A percentile compares a stretch with the other conserved stretches of the same genome.
These are phyloP conservation scores for Mesitornis unicolor DNA, from an alignment of 2,113 vertebrate genomes.

Conservation along the genomic window DNA sequence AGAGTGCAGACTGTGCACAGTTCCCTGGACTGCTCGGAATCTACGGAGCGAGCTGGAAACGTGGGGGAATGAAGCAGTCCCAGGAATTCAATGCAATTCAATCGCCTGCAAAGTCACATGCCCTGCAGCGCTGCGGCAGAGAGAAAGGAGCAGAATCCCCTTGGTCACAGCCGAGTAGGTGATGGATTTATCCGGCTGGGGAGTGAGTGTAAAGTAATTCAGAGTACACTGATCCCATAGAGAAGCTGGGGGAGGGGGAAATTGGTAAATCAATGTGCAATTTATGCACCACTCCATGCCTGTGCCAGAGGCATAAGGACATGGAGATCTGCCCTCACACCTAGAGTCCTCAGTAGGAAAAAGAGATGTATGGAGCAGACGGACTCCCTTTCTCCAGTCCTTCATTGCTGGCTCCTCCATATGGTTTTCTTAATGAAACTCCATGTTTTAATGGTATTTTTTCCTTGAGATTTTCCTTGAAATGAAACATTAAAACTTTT, in stretches of 20 bases:
- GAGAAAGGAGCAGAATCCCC: not conserved
- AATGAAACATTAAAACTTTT: not conserved
- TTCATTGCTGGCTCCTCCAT: not conserved
- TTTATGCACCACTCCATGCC: accelerated
- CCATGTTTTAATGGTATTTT: not conserved
- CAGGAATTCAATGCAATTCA: not conserved
- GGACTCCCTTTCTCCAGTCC: not conserved
- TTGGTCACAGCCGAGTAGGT: not conserved
- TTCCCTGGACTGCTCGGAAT: not conserved
- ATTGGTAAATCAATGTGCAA: not conserved
- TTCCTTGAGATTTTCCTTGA: not conserved
- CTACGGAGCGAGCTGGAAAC: not conserved
- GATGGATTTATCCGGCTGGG: slow-evolving; percentile 44
- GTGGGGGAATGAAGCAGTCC: not conserved
- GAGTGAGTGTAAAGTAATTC: not conserved
- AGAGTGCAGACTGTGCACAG: not conserved
- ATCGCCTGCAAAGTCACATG: not conserved
- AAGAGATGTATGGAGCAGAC: accelerated
- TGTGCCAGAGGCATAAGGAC: not conserved
- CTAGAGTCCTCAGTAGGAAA: not conserved
- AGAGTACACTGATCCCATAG: not conserved
- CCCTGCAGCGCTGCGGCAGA: not conserved
- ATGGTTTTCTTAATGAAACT: too few species aligned
- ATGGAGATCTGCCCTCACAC: not conserved
- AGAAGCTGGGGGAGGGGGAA: not conserved